Conservation (phyloP, 2,888 invertebrate species). For the Protodeltote pygarga region DNA sequence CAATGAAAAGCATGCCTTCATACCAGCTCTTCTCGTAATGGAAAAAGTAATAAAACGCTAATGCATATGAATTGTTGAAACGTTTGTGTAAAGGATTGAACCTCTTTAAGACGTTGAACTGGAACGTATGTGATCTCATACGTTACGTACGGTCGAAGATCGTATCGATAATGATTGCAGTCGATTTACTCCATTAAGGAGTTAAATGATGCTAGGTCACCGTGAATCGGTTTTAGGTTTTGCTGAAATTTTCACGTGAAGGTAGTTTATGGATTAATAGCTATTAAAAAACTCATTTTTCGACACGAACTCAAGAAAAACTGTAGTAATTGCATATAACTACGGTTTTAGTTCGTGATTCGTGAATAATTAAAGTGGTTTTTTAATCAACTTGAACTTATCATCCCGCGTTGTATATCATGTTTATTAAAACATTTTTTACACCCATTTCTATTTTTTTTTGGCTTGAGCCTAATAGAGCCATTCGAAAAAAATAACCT, state of each 20-base stretch:
- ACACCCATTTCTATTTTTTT: too few species aligned
- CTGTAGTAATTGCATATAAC: too few species aligned
- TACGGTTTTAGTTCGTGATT: too few species aligned
- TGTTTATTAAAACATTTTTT: too few species aligned
- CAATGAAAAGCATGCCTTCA: too few species aligned
- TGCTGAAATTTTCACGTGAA: slow-evolving; percentile 1
- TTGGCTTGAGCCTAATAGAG: too few species aligned
- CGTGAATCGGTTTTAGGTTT: slow-evolving; percentile 11
- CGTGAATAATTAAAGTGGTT: too few species aligned
- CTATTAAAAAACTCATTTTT: too few species aligned
- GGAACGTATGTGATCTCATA: slow-evolving; percentile 26
- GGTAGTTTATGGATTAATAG: slow-evolving; percentile 1
- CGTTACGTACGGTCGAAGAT: slow-evolving; percentile 33
- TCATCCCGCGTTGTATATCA: too few species aligned
- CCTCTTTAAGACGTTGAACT: slow-evolving; percentile 38
- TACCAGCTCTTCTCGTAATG: slow-evolving; percentile 14
- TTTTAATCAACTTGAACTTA: too few species aligned
- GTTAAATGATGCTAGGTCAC: slow-evolving; percentile 30
- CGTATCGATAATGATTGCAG: slow-evolving; percentile 41
- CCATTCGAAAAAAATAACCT: too few species aligned
- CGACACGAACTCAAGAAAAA: too few species aligned
- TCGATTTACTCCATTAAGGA: slow-evolving; percentile 37
- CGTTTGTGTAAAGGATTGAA: slow-evolving; percentile 32
- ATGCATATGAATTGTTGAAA: slow-evolving; percentile 25
- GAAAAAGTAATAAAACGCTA: slow-evolving; percentile 24